Evolutionary conservation across 2,888 invertebrate species (phyloP), one percentile per base, ranked within the genome.

Genomic region (Ectemnius cavifrons): DNA sequence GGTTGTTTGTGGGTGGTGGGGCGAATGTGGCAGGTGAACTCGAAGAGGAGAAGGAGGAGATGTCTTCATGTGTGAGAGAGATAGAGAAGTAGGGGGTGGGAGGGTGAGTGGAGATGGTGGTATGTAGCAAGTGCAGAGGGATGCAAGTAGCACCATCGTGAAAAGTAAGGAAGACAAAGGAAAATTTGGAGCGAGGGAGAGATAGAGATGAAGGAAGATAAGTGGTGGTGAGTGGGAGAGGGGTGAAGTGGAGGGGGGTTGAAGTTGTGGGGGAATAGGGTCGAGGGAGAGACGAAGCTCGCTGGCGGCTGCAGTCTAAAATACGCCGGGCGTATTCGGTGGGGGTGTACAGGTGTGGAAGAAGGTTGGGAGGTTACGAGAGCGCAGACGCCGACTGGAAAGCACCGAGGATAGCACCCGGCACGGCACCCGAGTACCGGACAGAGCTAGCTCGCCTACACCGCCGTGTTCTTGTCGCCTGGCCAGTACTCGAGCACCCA

Each of bases 371-470:
- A 84, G 81, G 79, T 82, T 79, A 78, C 74, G 46, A 85, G 79
- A 83, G 89, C 89, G 89, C 89, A 88, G 88, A 81, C 89, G 87
- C 89, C 83, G 79, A 76, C 74, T 66, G 74, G 83, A 83, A 78
- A 8, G 83, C 83, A 82, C 77, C 83, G 85, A 82, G 88, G 87
- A 84, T 86, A 86, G 86, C 82, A 83, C 89, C 89, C 87, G 88
- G 88, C 83, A 82, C 86, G 82, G 85, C 71, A 84, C 78, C 84
- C 81, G 82, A 87, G 89, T 82, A 89, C 90, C 90, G 89, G 89
- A 87, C 90, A 89, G 89, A 90, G 90, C 90, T 90, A 84, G 85
- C 87, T 87, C 87, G 88, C 73, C 87, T 84, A 86, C 80, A 81
- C 77, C 74, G 77, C 73, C 63, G 83, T 71, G 71, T 79, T 83